Evolutionary conservation across 2,888 invertebrate species (phyloP).

Genomic region (Eupithecia pulchellata): DNA sequence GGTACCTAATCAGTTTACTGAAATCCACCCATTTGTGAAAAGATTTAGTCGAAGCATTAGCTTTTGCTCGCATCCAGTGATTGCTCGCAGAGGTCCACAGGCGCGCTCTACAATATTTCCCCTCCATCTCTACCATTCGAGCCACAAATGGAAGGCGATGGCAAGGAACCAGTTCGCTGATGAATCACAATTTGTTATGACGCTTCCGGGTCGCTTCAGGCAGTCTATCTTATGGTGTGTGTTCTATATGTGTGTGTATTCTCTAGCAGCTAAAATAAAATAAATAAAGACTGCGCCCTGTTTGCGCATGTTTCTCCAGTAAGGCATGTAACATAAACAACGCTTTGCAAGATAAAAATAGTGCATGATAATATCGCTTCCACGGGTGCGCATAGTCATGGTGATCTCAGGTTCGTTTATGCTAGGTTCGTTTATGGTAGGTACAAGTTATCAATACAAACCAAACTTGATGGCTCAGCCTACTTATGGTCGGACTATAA

Average conservation of each 20-base stretch:
- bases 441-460: not conserved
- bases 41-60: not conserved
- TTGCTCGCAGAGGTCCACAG: not conserved
- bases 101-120: not conserved
- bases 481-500: not conserved
- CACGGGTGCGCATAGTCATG: not conserved
- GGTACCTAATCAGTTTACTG: not conserved
- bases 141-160: conserved; percentile 37
- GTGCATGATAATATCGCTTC: not conserved
- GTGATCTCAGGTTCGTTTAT: not conserved
- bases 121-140: conserved; percentile 12
- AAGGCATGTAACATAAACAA: too few relatives aligned
- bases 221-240: not conserved
- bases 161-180: conserved; percentile 36
- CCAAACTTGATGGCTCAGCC: not conserved
- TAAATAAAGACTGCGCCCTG: not conserved
- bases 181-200: conserved; percentile 39
- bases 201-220: conserved; percentile 21
- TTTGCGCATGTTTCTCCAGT: not conserved
- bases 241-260: not conserved
- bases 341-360: not conserved
- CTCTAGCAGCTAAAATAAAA: too few relatives aligned
- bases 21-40: not conserved
- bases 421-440: too few relatives aligned
- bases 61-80: not conserved